Evolutionary conservation across 1,140 invertebrate species (phyloP), one percentile per base, ranked within the genome.

Genomic region (Calosoma granatense): DNA sequence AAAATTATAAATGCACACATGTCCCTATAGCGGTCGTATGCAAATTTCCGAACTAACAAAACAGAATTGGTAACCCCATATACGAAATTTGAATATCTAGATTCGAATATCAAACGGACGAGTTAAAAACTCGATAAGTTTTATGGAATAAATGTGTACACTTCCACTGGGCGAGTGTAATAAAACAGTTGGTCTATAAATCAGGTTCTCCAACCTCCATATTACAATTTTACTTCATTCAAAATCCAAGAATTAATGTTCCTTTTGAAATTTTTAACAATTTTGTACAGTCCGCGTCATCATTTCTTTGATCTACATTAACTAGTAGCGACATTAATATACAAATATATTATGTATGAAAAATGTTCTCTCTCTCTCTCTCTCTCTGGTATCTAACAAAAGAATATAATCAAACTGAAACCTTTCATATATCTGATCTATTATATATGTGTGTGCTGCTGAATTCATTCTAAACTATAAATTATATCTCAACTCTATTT

Each of bases 131-230:
- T 47, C 15, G 9, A 3, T 47, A 12, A 11, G 9, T 11, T 36
- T n/a, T 9, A 36, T n/a, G 26, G 26, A n/a, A 36, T n/a, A 36
- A 36, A n/a, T n/a, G n/a, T n/a, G n/a, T n/a, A 6, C 26, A 36
- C 6, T 36, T 36, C 15, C 4, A 12, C 17, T 47, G 41, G 41
- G 9, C 15, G 41, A 11, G 6, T 47, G 41, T 47, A 47, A 12
- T 47, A 47, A 47, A 47, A 47, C 41, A 47, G 41, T 47, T 47
- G 41, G 41, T 47, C 41, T 47, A 47, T 47, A 47, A 47, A 47
- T 47, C 41, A 47, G 41, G 41, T 47, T 47, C 17, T 47, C 15
- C 26, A 17, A 17, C 9, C 41, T 47, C 41, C 41, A 47, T 47
- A 47, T 47, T 47, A 47, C 41, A 47, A 47, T 47, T 47, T 47